Percentiles rank a stretch among this genome's conserved stretches.
phyloP scores from a whole-genome alignment of 2,113 vertebrate species.

The Ailurus styani region DNA sequence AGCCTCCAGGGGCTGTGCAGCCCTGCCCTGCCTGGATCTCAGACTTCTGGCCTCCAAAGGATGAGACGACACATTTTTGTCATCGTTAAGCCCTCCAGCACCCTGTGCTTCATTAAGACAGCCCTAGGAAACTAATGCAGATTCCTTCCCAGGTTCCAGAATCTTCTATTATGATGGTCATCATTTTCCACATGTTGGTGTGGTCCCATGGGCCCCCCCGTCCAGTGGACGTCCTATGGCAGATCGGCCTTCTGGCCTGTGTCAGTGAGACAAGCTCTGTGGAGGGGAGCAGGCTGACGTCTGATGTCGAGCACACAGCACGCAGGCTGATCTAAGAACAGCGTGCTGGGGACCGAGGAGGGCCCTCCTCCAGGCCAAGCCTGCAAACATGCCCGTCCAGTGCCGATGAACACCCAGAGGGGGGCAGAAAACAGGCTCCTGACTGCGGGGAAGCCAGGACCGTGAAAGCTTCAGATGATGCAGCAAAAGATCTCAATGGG shows the following conservation, averaged over 20 bases:
- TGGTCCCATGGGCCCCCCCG: background rate
- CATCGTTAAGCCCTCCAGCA: accelerated
- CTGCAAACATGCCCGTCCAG: background rate
- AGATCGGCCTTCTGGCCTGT: background rate
- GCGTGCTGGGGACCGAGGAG: accelerated
- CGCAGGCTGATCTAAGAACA: background rate
- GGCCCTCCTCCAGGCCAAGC: background rate
- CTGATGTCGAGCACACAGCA: background rate
- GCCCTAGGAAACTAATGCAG: accelerated
- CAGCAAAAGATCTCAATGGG: too few species aligned
- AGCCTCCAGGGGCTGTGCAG: background rate
- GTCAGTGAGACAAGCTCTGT: too few species aligned
- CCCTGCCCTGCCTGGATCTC: accelerated
- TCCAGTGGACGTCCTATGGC: too few species aligned
- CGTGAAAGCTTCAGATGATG: accelerated
- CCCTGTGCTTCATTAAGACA: accelerated
- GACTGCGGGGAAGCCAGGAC: accelerated
- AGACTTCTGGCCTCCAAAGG: background rate
- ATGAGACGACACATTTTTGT: accelerated
- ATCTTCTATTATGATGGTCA: background rate
- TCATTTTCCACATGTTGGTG: background rate
- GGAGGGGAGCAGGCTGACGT: background rate
- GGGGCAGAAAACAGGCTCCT: too few species aligned
- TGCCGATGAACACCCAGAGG: accelerated
- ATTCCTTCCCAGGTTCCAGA: background rate